Conservation (phyloP, 2,797 vertebrate species). For the Coluber constrictor region DNA sequence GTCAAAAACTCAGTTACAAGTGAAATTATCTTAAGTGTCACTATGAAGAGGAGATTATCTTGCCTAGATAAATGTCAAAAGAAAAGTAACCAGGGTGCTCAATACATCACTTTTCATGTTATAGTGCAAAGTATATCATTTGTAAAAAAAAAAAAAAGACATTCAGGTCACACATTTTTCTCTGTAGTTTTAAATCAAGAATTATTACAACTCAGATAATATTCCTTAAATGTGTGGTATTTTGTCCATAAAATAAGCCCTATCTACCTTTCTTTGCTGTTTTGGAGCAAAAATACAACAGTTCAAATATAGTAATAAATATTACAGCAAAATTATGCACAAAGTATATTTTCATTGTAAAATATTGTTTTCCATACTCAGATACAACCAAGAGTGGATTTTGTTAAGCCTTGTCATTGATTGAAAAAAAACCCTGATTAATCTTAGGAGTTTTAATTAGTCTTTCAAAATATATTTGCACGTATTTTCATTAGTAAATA, state of each 20-base stretch:
- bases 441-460: not conserved
- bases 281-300: not conserved
- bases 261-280: not conserved
- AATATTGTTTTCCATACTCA: not conserved
- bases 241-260: not conserved
- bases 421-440: not conserved
- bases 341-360: not conserved
- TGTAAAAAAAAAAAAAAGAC: not conserved
- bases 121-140: not conserved
- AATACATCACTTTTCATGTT: not conserved
- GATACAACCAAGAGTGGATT: not conserved
- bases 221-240: not conserved
- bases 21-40: slow-evolving; percentile 29
- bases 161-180: not conserved
- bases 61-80: slow-evolving; percentile 18
- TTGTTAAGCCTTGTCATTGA: not conserved
- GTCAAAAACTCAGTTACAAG: slow-evolving; percentile 18
- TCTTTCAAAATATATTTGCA: not conserved
- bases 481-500: not conserved
- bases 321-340: not conserved
- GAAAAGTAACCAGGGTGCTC: slow-evolving; percentile 10
- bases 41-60: slow-evolving; percentile 4
- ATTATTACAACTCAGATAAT: not conserved
- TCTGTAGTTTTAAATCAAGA: not conserved
- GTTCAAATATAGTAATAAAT: not conserved